phyloP scores from a whole-genome alignment of 1,140 invertebrate species.

The Drosophila ironensis region DNA sequence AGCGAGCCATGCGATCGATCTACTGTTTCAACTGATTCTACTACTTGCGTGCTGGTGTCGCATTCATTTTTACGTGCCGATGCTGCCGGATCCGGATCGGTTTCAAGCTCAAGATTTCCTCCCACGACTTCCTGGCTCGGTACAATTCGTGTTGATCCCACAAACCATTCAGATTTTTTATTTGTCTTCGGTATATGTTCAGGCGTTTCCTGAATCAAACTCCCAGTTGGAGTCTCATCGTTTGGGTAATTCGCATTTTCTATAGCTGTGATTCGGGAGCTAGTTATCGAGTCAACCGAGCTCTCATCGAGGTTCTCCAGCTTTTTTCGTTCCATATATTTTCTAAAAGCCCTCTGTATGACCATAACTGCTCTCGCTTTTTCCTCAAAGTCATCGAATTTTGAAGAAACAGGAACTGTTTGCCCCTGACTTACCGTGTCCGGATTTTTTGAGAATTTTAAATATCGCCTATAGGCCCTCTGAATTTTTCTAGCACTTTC shows the following conservation, averaged over 20 bases:
- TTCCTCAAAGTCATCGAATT: background rate
- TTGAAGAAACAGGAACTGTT: too few relatives aligned
- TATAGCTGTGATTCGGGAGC: slow-evolving; percentile 36
- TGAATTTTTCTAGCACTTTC: slow-evolving; percentile 17
- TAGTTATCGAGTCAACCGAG: slow-evolving; percentile 28
- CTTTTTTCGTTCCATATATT: slow-evolving; percentile 30
- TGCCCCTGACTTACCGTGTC: too few relatives aligned
- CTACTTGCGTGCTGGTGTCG: slow-evolving; percentile 34
- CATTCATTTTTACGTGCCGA: slow-evolving; percentile 19
- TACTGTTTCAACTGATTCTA: slow-evolving; percentile 23
- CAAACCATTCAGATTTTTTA: slow-evolving; percentile 55
- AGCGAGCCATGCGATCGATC: slow-evolving; percentile 42
- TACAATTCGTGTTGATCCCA: slow-evolving; percentile 57
- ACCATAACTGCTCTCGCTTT: slow-evolving; percentile 7
- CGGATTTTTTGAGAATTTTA: background rate
- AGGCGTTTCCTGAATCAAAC: slow-evolving; percentile 3
- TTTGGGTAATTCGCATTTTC: slow-evolving; percentile 5
- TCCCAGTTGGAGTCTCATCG: slow-evolving; percentile 16
- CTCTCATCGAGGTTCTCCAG: slow-evolving; percentile 2
- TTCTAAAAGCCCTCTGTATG: slow-evolving; percentile 29
- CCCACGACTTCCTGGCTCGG: slow-evolving; percentile 15
- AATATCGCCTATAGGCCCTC: slow-evolving; percentile 24
- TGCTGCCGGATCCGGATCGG: slow-evolving; percentile 3
- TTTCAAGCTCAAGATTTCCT: slow-evolving; percentile 12
- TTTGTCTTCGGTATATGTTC: background rate